Base-by-base conservation (phyloP, 2,888 invertebrate genomes). In the Eilema caniola region DNA sequence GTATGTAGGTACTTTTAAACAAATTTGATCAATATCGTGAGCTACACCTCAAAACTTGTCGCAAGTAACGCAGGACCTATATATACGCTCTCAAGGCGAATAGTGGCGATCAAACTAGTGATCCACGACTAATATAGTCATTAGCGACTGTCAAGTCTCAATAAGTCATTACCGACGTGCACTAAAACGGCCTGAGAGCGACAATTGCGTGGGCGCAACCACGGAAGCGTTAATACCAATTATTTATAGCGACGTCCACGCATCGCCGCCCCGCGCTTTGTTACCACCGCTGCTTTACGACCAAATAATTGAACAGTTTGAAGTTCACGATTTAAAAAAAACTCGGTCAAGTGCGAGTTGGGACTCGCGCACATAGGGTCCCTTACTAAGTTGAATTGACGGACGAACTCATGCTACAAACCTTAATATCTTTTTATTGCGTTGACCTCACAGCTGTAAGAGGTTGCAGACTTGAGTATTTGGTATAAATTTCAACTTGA, bases 181-280 rank as follows among this genome's bases (percentile, higher is more conserved):
- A 67, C 73, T 78, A 73, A 80, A 83, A 79, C 79, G 71, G 74
- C 68, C 71, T 74, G 67, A 71, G 56, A 64, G 61, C 24, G 14
- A 20, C 56, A 56, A 70, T 77, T 80, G 86, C 87, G 88, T 86
- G 84, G 86, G 87, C 85, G 87, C 78, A 78, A 81, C 83, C 85
- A 82, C 86, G 86, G 85, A 87, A 86, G 88, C 83, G 76, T 72
- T 74, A 63, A 37, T 41, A 74, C 73, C 71, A 74, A 80, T 78
- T 72, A 81, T 89, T 90, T 89, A 89, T 88, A 84, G 83, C 79
- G 73, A 81, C 88, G 83, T 92, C 91, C 84, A 90, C 92, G 81
- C 88, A 73, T 71, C 79, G 71, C 75, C 82, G 80, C 64, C 69
- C 65, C 62, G 25, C 12, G 66, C 61, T 70, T 66, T 62, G 66